Evolutionary conservation across 2,113 vertebrate genomes (phyloP).

Genomic region (Calcarius ornatus): DNA sequence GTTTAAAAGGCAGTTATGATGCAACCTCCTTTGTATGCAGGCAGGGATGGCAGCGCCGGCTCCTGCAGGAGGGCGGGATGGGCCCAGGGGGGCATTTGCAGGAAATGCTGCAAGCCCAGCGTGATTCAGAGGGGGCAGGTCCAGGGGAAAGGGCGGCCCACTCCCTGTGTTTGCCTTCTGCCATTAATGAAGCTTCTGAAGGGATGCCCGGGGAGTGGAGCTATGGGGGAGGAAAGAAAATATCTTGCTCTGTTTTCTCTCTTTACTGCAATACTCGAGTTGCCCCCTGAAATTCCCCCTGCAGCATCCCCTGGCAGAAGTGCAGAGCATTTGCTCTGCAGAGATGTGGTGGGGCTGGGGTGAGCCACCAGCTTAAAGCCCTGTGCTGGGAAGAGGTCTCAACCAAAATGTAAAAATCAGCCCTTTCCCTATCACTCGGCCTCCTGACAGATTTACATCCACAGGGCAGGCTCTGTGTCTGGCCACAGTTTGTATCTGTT

Average conservation of each 20-base stretch:
- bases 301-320: neutral
- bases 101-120: neutral
- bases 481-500: neutral
- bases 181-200: neutral
- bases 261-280: neutral
- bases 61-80: neutral
- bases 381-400: neutral
- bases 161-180: accelerated
- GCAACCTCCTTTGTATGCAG: neutral
- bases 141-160: neutral
- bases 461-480: neutral
- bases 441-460: neutral
- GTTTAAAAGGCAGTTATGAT: conserved; percentile 52
- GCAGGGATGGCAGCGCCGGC: neutral
- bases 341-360: neutral
- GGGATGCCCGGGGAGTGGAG: neutral
- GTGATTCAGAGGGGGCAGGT: neutral
- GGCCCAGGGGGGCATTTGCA: neutral
- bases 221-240: neutral
- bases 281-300: neutral
- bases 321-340: neutral
- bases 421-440: neutral
- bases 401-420: neutral
- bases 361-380: neutral
- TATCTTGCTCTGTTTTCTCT: neutral